Evolutionary conservation across 2,113 vertebrate genomes (phyloP).

Genomic region (Apus apus): DNA sequence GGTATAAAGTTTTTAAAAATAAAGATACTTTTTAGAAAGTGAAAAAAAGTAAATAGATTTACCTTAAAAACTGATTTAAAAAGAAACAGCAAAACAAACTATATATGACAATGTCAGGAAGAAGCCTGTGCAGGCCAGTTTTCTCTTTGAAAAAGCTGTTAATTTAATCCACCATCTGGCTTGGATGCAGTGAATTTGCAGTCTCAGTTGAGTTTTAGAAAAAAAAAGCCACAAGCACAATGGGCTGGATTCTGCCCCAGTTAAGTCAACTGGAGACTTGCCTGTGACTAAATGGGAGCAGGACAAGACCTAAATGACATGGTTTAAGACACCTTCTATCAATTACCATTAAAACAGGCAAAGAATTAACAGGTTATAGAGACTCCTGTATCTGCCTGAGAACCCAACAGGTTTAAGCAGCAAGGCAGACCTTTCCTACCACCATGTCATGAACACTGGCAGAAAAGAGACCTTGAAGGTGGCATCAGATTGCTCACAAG

Average conservation of each 20-base stretch:
- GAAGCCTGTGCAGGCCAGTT: not conserved
- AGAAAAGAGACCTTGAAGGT: not conserved
- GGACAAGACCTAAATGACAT: not conserved
- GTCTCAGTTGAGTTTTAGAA: not conserved
- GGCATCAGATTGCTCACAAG: not conserved
- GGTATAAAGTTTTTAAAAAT: not conserved
- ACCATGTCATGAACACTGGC: not conserved
- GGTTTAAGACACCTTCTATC: not conserved
- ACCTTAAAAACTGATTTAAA: not conserved
- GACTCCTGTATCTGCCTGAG: not conserved
- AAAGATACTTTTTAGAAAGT: not conserved
- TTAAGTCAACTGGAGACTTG: not conserved
- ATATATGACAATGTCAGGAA: not conserved
- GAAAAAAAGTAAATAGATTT: not conserved
- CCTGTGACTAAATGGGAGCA: not conserved
- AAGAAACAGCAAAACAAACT: not conserved
- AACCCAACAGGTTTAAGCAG: not conserved
- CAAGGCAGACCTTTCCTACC: not conserved
- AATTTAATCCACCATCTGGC: not conserved
- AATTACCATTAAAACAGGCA: not conserved
- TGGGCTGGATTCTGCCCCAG: not conserved
- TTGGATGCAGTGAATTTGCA: not conserved
- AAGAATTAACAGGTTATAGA: not conserved
- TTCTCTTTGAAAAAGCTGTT: not conserved
- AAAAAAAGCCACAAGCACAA: slow-evolving; percentile 11